Percentiles rank a stretch among this genome's conserved stretches.
These are phyloP conservation scores for Latrodectus geometricus DNA, from an alignment of 1,140 invertebrate species.

Conservation along the genomic window DNA sequence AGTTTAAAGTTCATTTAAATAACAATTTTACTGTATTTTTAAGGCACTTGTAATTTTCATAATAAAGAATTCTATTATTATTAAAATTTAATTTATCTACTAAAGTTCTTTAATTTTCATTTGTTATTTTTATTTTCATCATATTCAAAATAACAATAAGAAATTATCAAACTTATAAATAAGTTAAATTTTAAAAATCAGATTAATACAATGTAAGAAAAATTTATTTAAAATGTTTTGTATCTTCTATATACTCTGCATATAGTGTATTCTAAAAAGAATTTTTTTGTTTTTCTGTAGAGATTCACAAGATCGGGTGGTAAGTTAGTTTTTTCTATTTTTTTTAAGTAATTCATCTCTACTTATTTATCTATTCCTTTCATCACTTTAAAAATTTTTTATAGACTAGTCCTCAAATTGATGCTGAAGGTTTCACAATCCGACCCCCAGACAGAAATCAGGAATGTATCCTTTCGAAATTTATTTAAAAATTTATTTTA, in stretches of 20 bases:
- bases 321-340: constrained; percentile 26
- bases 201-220: no score
- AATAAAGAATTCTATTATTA: no score
- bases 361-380: background rate
- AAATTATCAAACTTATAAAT: no score
- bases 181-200: no score
- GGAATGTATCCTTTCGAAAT: constrained; percentile 69
- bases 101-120: no score
- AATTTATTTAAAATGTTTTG: no score
- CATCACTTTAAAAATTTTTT: constrained; percentile 7
- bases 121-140: no score
- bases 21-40: no score
- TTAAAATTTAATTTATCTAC: no score
- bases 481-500: background rate
- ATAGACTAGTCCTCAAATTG: constrained; percentile 80
- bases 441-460: constrained; percentile 75
- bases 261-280: background rate
- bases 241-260: no score
- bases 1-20: constrained; percentile 67
- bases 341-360: constrained; percentile 1
- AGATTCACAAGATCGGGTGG: constrained; percentile 42
- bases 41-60: no score
- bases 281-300: constrained; percentile 9
- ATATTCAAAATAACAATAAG: no score
- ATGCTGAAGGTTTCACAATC: constrained; percentile 94